These are phyloP conservation scores for Colossoma macropomum DNA, from an alignment of 2,113 vertebrate species.

Conservation along the genomic window DNA sequence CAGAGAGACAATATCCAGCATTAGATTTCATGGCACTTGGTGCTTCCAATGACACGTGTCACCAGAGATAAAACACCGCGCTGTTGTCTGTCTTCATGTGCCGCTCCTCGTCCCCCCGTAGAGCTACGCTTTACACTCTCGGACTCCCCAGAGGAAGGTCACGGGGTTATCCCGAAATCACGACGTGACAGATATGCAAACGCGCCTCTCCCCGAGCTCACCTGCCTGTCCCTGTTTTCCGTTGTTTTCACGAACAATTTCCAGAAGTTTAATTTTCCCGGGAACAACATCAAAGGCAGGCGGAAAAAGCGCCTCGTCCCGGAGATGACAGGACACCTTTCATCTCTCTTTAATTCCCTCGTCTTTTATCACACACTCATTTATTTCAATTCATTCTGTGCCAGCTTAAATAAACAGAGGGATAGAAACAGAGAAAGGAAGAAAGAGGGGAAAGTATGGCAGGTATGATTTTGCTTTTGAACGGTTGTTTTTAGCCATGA, in stretches of 20 bases:
- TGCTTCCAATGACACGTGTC: not conserved
- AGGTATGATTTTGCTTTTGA: not conserved
- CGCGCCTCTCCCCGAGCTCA: not conserved
- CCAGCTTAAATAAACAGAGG: slow-evolving; percentile 51
- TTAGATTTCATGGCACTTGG: not conserved
- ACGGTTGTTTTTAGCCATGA: not conserved
- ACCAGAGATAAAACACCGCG: not conserved
- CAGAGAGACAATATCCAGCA: not conserved
- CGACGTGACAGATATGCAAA: not conserved
- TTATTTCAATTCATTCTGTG: slow-evolving; percentile 46
- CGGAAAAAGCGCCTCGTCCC: slow-evolving; percentile 31
- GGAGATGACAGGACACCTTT: slow-evolving; percentile 53
- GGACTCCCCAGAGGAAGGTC: slow-evolving; percentile 11
- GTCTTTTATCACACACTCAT: slow-evolving; percentile 48
- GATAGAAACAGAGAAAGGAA: not conserved
- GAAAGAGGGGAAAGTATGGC: not conserved
- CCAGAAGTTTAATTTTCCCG: slow-evolving; percentile 41
- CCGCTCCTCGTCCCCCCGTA: not conserved
- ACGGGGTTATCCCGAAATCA: slow-evolving; percentile 32
- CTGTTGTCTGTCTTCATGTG: not conserved
- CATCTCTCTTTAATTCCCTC: slow-evolving; percentile 49
- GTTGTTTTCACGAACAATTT: slow-evolving; percentile 37
- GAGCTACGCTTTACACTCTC: not conserved
- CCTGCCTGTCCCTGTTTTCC: not conserved
- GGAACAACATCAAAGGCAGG: slow-evolving; percentile 52